phyloP scores from a whole-genome alignment of 2,888 invertebrate species.

The Drosophila mimica region DNA sequence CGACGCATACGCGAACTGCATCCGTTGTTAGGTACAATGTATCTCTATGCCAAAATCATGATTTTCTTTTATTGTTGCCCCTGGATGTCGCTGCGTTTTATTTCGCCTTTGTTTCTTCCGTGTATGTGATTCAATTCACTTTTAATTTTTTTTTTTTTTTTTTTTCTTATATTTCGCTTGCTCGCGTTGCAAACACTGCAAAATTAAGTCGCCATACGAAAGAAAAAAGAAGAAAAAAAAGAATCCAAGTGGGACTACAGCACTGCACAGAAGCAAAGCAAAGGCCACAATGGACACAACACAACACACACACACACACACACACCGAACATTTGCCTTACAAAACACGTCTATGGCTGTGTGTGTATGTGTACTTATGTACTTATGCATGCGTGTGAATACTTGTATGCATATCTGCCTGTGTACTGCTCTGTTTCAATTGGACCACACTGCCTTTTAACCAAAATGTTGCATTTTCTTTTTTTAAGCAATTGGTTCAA shows the following conservation, averaged over 20 bases:
- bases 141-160: not conserved
- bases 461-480: slow-evolving; percentile 24
- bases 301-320: slow-evolving; percentile 35
- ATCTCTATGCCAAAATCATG: slow-evolving; percentile 13
- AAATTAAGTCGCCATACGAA: slow-evolving; percentile 43
- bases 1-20: slow-evolving; percentile 7
- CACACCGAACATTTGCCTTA: slow-evolving; percentile 27
- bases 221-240: slow-evolving; percentile 21
- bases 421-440: slow-evolving; percentile 48
- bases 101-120: slow-evolving; percentile 34
- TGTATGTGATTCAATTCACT: slow-evolving; percentile 16
- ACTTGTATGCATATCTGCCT: slow-evolving; percentile 20
- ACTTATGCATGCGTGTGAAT: slow-evolving; percentile 14
- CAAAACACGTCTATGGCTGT: slow-evolving; percentile 43
- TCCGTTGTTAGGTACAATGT: slow-evolving; percentile 8
- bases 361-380: slow-evolving; percentile 9
- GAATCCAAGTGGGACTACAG: slow-evolving; percentile 35
- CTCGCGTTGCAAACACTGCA: slow-evolving; percentile 30
- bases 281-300: slow-evolving; percentile 53
- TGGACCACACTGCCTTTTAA: slow-evolving; percentile 39
- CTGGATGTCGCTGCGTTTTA: slow-evolving; percentile 7
- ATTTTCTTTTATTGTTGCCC: slow-evolving; percentile 15
- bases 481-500: slow-evolving; percentile 2
- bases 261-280: slow-evolving; percentile 51
- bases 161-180: slow-evolving; percentile 9